Conservation (phyloP, 2,888 invertebrate genomes). For the Heliconius charithonia region DNA sequence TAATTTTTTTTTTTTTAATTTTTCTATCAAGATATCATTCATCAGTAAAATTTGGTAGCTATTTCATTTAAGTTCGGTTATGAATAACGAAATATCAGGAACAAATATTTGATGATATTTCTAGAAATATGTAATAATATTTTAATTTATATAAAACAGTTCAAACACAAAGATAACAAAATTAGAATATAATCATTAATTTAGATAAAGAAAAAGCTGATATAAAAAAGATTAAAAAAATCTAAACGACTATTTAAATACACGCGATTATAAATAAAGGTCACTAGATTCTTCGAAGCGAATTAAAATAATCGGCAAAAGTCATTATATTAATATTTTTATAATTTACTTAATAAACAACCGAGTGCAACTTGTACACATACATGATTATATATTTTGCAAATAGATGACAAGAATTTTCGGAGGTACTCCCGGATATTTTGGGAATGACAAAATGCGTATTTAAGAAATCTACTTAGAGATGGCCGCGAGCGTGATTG, state of each 20-base stretch:
- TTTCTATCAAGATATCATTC: too few species aligned
- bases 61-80: too few species aligned
- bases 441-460: too few species aligned
- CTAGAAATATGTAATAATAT: too few species aligned
- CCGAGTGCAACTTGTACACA: background rate
- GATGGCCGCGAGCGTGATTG: too few species aligned
- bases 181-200: background rate
- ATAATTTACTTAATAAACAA: background rate
- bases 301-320: background rate
- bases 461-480: too few species aligned
- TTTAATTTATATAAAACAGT: background rate
- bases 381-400: background rate
- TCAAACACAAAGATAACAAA: background rate
- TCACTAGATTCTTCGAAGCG: constrained; percentile 1
- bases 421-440: too few species aligned
- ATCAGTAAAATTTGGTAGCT: too few species aligned
- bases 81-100: too few species aligned
- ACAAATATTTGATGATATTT: too few species aligned
- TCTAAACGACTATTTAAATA: background rate
- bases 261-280: background rate
- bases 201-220: background rate
- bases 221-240: background rate
- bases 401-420: background rate
- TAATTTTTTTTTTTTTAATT: too few species aligned
- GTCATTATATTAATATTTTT: background rate